Base-by-base conservation (phyloP, 2,113 vertebrate genomes). In the Cygnus buccinator region DNA sequence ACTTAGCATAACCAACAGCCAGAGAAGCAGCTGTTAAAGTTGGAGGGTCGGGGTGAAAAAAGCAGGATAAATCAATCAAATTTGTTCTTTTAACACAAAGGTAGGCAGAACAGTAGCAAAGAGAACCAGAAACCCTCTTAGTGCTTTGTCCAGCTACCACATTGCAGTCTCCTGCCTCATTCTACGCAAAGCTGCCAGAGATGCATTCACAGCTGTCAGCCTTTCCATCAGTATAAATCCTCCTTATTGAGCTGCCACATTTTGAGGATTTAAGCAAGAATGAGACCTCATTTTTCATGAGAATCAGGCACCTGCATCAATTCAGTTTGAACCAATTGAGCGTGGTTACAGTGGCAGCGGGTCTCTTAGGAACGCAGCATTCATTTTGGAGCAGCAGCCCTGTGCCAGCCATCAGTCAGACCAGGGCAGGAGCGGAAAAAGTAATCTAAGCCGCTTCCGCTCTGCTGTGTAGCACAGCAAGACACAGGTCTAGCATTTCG, bases 401-500 rank as follows among this genome's bases (percentile, higher is more conserved):
- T 2, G 3, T 9, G 20, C 22, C 37, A 46, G 43, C 22, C 2
- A 16, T 16, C 3, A 4, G 15, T 7, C 14, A 29, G 48, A 8
- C 11, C 31, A 44, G 33, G 3, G 1, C 14, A 29, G 5, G 2
- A 10, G 10, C 5, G 11, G 58, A n/a, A 75, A 2, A 33, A 65
- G 33, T 2, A 8, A 63, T 13, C 7, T 0, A 11, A 35, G n/a
- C 35, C 23, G 33, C 66, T 78, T n/a, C 48, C 6, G 1, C 50
- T 20, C 54, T 11, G 3, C 5, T 0, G 39, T 1, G 3, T 2
- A 15, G 61, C 26, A 2, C 4, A 2, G 41, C 21, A 33, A 12
- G 48, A 9, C 31, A 22, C 1, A 0, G 54, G 33, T 29, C 1
- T 17, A 16, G 20, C 6, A 0, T 18, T 46, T 17, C 3, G 2